Evolutionary conservation across 2,888 invertebrate species (phyloP).

Genomic region (Lagria hirta): DNA sequence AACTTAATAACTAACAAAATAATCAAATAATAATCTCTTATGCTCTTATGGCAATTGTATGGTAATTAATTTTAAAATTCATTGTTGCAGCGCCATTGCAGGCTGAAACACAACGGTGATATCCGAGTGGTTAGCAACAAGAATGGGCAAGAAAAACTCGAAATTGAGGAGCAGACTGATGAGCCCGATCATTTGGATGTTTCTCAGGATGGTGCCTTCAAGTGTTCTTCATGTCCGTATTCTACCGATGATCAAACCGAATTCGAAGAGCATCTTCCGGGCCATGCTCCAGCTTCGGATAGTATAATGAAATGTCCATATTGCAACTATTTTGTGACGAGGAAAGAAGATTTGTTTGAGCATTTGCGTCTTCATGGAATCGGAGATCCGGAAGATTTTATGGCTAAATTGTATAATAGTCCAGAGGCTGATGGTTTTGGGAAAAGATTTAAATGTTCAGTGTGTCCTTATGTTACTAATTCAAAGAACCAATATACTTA

Average conservation of each 20-base stretch:
- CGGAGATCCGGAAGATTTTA: slow-evolving; percentile 61
- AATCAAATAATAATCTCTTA: too few relatives aligned
- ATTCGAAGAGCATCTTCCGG: slow-evolving; percentile 66
- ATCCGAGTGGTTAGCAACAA: slow-evolving; percentile 66
- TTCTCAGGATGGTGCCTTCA: slow-evolving; percentile 49
- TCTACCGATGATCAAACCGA: slow-evolving; percentile 61
- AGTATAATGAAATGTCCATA: slow-evolving; percentile 77
- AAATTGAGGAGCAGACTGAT: slow-evolving; percentile 49
- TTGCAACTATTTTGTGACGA: slow-evolving; percentile 77
- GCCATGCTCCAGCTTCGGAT: slow-evolving; percentile 68
- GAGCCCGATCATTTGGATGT: slow-evolving; percentile 51
- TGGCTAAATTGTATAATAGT: slow-evolving; percentile 49
- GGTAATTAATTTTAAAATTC: too few relatives aligned
- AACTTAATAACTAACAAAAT: too few relatives aligned
- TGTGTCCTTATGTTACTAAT: slow-evolving; percentile 83
- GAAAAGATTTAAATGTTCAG: slow-evolving; percentile 75
- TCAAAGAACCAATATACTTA: slow-evolving; percentile 84
- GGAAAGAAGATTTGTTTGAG: slow-evolving; percentile 67
- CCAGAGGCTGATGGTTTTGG: slow-evolving; percentile 46
- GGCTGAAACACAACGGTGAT: slow-evolving; percentile 75
- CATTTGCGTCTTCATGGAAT: slow-evolving; percentile 69
- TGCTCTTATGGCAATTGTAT: too few relatives aligned
- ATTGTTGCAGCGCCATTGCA: slow-evolving; percentile 80
- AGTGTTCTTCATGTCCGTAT: slow-evolving; percentile 75
- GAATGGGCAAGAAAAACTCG: slow-evolving; percentile 57